Conservation (phyloP, 2,888 invertebrate species). For the Drosophila ezoana region DNA sequence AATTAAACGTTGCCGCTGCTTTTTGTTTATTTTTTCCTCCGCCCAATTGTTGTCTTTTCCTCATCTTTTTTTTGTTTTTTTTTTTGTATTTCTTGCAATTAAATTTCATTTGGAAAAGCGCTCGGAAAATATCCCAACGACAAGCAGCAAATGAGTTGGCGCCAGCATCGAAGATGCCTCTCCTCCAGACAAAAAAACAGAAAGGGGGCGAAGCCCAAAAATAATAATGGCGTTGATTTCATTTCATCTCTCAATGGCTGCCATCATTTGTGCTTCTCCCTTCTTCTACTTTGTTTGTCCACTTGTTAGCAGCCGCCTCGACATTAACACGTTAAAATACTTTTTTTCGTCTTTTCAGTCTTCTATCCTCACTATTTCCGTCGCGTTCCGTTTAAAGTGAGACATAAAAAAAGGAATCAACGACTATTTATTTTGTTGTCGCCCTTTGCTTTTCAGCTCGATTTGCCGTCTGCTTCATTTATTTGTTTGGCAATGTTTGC, state of each 20-base stretch:
- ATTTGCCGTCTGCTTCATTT: constrained; percentile 29
- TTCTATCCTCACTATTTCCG: constrained; percentile 42
- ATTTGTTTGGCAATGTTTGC: constrained; percentile 57
- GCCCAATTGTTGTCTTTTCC: constrained; percentile 6
- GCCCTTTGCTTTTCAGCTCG: constrained; percentile 1
- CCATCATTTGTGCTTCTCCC: constrained; percentile 37
- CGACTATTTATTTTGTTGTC: constrained; percentile 29
- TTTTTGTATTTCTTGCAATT: constrained; percentile 67
- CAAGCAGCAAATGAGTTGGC: constrained; percentile 25
- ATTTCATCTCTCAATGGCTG: constrained; percentile 60
- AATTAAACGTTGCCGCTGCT: constrained; percentile 41
- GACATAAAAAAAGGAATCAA: constrained; percentile 51
- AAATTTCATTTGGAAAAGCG: constrained; percentile 65
- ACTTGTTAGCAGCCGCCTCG: constrained; percentile 67
- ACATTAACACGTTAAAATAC: constrained; percentile 71
- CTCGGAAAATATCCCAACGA: constrained; percentile 38
- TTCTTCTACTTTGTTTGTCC: constrained; percentile 58
- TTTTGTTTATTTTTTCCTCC: constrained; percentile 24
- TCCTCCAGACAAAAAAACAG: constrained; percentile 5
- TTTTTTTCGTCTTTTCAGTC: constrained; percentile 7
- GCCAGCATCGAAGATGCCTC: constrained; percentile 11
- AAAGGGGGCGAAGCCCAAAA: constrained; percentile 26
- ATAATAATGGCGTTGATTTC: constrained; percentile 77
- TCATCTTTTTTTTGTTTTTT: constrained; percentile 2
- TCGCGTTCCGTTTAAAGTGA: constrained; percentile 40